Evolutionary conservation across 1,140 invertebrate genomes (phyloP).

Genomic region (Berghia stephanieae): DNA sequence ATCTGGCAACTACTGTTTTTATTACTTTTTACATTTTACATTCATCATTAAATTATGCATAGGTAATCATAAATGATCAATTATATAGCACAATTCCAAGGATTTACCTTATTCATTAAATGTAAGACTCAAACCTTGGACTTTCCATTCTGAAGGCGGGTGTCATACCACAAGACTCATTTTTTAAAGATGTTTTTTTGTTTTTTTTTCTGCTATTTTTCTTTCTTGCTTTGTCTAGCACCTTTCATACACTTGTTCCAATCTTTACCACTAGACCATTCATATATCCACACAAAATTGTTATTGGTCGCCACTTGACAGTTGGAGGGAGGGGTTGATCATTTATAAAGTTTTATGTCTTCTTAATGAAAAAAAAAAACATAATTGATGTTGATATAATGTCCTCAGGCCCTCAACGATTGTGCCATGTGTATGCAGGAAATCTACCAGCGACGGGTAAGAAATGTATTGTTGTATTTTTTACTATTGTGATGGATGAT

Average conservation of each 20-base stretch:
- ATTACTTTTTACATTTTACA: too few relatives aligned
- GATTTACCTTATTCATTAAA: too few relatives aligned
- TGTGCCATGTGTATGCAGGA: constrained; percentile 66
- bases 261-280: background rate
- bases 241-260: too few relatives aligned
- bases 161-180: too few relatives aligned
- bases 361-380: background rate
- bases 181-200: too few relatives aligned
- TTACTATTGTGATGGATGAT: background rate
- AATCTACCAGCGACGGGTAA: constrained; percentile 67
- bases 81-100: too few relatives aligned
- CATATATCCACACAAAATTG: background rate
- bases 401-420: constrained; percentile 66
- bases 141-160: too few relatives aligned
- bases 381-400: constrained; percentile 23
- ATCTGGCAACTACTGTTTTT: too few relatives aligned
- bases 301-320: background rate
- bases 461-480: constrained; percentile 10
- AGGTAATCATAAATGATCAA: too few relatives aligned
- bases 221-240: too few relatives aligned
- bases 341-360: background rate
- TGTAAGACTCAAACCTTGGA: background rate
- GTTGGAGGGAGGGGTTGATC: background rate
- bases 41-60: too few relatives aligned
- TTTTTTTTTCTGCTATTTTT: too few relatives aligned